phyloP scores from a whole-genome alignment of 2,888 invertebrate genomes.

The Mayetiola destructor region DNA sequence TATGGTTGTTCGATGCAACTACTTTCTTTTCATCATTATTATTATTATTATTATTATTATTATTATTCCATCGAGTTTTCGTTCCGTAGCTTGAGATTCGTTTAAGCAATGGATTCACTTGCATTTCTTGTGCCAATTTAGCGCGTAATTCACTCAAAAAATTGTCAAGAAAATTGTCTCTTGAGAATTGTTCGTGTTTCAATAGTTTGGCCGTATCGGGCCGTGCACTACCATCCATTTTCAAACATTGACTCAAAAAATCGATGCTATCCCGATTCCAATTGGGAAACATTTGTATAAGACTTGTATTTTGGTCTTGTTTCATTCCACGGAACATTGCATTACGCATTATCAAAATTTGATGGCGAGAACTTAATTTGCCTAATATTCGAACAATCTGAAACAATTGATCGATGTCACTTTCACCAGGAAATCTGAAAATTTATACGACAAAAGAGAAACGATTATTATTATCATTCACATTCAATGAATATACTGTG shows the following conservation, averaged over 20 bases:
- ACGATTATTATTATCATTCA: neutral
- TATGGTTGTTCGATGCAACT: no score
- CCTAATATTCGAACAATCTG: conserved; percentile 68
- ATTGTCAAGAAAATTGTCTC: conserved; percentile 49
- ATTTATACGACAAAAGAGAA: no score
- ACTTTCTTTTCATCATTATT: conserved; percentile 1
- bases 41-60: no score
- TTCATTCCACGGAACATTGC: conserved; percentile 34
- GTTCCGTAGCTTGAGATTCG: conserved; percentile 15
- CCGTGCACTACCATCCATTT: conserved; percentile 50
- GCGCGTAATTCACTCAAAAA: conserved; percentile 51
- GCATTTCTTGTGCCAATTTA: conserved; percentile 48
- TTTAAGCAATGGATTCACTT: conserved; percentile 38
- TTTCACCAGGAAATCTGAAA: conserved; percentile 61
- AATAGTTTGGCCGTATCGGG: conserved; percentile 48
- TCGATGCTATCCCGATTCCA: conserved; percentile 36
- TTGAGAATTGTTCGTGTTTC: conserved; percentile 48
- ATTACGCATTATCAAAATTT: conserved; percentile 35
- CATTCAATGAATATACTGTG: no score
- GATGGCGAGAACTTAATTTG: conserved; percentile 38
- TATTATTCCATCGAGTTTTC: conserved; percentile 14
- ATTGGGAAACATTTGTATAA: conserved; percentile 33
- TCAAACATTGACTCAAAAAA: conserved; percentile 37
- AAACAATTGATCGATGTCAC: conserved; percentile 77
- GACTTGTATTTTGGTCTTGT: conserved; percentile 25